Evolutionary conservation across 2,888 invertebrate genomes (phyloP).

Genomic region (Drosophila anomelani): DNA sequence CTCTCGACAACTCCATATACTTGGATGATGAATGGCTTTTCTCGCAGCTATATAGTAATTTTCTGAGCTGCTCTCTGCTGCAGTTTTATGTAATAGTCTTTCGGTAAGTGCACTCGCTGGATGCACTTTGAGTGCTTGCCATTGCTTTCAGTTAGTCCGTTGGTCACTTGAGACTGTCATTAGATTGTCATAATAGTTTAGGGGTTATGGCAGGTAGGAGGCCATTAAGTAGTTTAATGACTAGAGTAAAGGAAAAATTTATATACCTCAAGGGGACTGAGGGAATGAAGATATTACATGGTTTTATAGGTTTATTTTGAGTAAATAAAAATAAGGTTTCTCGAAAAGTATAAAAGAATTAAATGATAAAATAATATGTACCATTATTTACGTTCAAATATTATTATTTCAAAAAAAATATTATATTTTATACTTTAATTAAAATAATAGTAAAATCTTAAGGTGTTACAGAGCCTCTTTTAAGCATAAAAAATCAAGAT

Average conservation of each 20-base stretch:
- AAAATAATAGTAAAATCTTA: background rate
- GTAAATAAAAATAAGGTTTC: too few relatives aligned
- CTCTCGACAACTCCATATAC: conserved; percentile 24
- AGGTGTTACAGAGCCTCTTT: background rate
- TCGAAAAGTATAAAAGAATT: too few relatives aligned
- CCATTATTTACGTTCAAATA: too few relatives aligned
- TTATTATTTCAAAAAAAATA: too few relatives aligned
- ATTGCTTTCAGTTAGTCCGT: conserved; percentile 26
- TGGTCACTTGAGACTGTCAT: conserved; percentile 40
- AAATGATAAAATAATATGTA: too few relatives aligned
- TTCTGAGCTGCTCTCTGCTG: conserved; percentile 27
- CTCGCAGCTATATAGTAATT: conserved; percentile 30
- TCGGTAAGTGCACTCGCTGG: conserved; percentile 16
- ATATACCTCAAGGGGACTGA: background rate
- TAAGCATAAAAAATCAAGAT: background rate
- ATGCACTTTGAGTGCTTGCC: conserved; percentile 3
- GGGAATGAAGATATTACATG: background rate
- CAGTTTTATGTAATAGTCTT: conserved; percentile 42
- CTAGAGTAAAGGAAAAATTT: background rate
- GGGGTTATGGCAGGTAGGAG: background rate
- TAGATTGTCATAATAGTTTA: conserved; percentile 32
- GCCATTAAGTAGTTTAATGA: conserved; percentile 1
- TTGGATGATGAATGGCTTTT: conserved; percentile 54
- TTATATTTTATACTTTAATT: too few relatives aligned
- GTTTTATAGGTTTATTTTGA: too few relatives aligned